phyloP scores from a whole-genome alignment of 2,888 invertebrate genomes.

The Allolobophora icterica region DNA sequence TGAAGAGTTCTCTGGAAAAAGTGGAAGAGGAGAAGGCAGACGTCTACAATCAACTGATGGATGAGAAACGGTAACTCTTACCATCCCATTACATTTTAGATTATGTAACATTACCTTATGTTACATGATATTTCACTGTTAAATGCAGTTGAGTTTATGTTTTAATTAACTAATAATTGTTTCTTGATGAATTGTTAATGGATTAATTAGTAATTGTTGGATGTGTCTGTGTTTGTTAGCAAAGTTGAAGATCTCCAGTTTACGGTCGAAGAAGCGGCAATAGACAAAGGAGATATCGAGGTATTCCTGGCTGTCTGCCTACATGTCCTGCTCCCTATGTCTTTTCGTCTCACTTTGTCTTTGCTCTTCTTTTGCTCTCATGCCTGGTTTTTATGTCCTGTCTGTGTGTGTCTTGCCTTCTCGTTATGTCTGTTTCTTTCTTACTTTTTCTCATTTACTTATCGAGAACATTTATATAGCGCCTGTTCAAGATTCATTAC shows the following conservation, averaged over 20 bases:
- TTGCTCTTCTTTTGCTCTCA: background rate
- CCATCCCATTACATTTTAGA: background rate
- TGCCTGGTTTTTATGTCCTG: too few species aligned
- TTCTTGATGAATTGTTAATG: background rate
- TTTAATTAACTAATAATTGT: background rate
- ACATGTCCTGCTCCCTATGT: background rate
- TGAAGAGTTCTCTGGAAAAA: conserved; percentile 60
- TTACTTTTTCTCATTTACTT: background rate
- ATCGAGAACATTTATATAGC: background rate
- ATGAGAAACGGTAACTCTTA: conserved; percentile 63
- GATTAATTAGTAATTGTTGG: conserved; percentile 11
- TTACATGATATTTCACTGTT: too few species aligned
- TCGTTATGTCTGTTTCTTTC: background rate
- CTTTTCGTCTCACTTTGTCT: background rate
- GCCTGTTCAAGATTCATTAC: background rate
- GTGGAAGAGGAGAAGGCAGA: conserved; percentile 61
- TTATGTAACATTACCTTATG: background rate
- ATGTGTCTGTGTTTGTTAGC: conserved; percentile 49
- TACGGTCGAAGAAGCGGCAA: conserved; percentile 86
- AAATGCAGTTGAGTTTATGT: too few species aligned
- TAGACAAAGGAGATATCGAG: conserved; percentile 72
- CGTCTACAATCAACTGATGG: conserved; percentile 61
- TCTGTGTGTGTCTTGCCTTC: background rate
- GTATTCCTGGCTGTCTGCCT: conserved; percentile 29
- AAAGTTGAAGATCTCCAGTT: conserved; percentile 86